phyloP scores from a whole-genome alignment of 1,140 invertebrate genomes.

The Drosophila varians region DNA sequence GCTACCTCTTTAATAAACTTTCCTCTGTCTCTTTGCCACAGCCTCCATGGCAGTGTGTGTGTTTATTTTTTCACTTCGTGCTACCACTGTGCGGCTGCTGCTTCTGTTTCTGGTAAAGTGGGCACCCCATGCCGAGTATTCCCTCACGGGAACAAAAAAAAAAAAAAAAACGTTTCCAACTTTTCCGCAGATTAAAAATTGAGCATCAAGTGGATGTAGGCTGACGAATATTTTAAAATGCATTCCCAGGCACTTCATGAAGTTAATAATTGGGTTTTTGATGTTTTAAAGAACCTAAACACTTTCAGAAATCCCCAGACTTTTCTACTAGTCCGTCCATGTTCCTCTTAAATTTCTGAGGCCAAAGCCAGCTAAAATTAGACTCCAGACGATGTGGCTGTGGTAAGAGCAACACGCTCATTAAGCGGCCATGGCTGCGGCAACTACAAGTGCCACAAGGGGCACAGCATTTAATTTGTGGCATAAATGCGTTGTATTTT shows the following conservation, averaged over 20 bases:
- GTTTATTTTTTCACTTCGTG: slow-evolving; percentile 24
- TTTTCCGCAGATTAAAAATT: not conserved
- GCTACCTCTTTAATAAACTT: slow-evolving; percentile 73
- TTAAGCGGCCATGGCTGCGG: slow-evolving; percentile 60
- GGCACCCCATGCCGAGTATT: slow-evolving; percentile 71
- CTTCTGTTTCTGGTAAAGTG: slow-evolving; percentile 33
- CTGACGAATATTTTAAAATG: not conserved
- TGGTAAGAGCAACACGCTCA: slow-evolving; percentile 43
- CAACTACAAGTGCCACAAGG: slow-evolving; percentile 27
- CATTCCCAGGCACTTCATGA: too few species aligned
- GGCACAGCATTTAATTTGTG: slow-evolving; percentile 72
- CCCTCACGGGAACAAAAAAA: not conserved
- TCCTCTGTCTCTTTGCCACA: slow-evolving; percentile 13
- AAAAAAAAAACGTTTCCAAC: too few species aligned
- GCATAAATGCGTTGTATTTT: too few species aligned
- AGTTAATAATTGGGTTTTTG: not conserved
- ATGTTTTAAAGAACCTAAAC: not conserved
- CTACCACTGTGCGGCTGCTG: slow-evolving; percentile 2
- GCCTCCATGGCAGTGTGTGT: slow-evolving; percentile 4
- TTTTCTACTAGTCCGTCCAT: slow-evolving; percentile 13
- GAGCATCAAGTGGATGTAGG: not conserved
- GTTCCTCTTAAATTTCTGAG: slow-evolving; percentile 18
- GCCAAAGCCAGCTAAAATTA: slow-evolving; percentile 65
- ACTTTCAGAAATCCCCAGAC: slow-evolving; percentile 2
- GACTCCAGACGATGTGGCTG: slow-evolving; percentile 67